Evolutionary conservation across 2,888 invertebrate genomes (phyloP), one percentile per base, ranked within the genome.

Genomic region (Drosophila vallismaia): DNA sequence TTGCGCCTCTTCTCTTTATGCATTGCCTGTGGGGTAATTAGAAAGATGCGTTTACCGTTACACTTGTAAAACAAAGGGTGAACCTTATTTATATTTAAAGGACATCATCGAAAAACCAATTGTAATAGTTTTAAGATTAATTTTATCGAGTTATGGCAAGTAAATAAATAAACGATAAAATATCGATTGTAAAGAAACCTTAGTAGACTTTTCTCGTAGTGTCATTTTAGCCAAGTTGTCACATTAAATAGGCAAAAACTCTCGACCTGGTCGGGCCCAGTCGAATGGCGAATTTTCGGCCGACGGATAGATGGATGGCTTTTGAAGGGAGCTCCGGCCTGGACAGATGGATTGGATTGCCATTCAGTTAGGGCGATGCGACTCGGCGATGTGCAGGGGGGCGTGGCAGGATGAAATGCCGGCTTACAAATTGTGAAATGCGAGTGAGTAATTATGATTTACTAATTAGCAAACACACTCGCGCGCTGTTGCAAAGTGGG

Each of bases 391-490:
- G 19, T 31, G n/a, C 42, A 9, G 29, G 10, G 7, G 6, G 12
- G 12, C 7, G 10, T 10, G 31, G 58, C 9, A 3, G 49, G 36
- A n/a, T 36, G 36, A 36, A 36, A 36, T 36, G 36, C 36, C n/a
- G 36, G 69, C 70, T 70, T 62, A 70, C 72, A 71, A 80, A 83
- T 77, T 84, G 84, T 69, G 84, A 77, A 81, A 81, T 86, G 78
- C 62, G 72, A 83, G 81, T 82, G 74, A 81, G 82, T 82, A 82
- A 83, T 83, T 83, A 87, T 87, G 88, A 87, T 87, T 83, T 83
- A 77, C 83, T 83, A 83, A 83, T 83, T 83, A 82, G 86, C 79
- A 83, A 83, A 87, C 71, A 71, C 66, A 69, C 57, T 38, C 66
- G 45, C 57, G 49, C 19, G 9, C 29, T 53, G 12, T 36, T 42